Conservation (phyloP, 2,113 vertebrate species). For the Lagenorhynchus albirostris region DNA sequence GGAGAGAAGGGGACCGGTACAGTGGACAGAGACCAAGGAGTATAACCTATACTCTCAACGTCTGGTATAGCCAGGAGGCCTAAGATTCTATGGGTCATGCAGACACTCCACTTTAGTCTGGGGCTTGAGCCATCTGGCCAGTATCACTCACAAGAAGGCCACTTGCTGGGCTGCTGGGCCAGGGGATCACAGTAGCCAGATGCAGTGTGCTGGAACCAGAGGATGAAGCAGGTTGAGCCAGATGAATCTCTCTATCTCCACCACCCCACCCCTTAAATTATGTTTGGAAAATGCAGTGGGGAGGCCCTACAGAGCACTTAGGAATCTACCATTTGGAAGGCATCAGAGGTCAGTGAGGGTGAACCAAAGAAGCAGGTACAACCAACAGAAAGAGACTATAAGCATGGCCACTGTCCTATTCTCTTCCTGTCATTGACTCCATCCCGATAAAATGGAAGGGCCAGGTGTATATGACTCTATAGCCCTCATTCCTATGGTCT, state of each 20-base stretch:
- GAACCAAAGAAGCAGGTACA: background rate
- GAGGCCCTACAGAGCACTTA: background rate
- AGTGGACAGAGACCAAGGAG: background rate
- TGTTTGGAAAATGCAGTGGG: background rate
- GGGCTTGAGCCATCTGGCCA: background rate
- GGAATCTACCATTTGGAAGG: background rate
- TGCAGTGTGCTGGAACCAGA: background rate
- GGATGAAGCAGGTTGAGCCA: background rate
- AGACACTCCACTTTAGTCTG: background rate
- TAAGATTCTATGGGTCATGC: background rate
- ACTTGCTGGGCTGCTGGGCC: background rate
- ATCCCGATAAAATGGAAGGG: background rate
- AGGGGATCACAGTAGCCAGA: background rate
- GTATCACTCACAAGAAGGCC: background rate
- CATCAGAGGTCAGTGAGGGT: background rate
- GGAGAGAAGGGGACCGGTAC: background rate
- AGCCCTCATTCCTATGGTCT: background rate
- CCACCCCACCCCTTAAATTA: background rate
- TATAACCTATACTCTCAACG: background rate
- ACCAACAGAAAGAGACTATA: background rate
- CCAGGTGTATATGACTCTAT: background rate
- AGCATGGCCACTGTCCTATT: too few species aligned
- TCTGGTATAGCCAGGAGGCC: background rate
- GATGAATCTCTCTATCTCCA: background rate
- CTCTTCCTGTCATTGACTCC: background rate